Evolutionary conservation across 2,113 vertebrate species (phyloP).

Genomic region (Callospermophilus lateralis): DNA sequence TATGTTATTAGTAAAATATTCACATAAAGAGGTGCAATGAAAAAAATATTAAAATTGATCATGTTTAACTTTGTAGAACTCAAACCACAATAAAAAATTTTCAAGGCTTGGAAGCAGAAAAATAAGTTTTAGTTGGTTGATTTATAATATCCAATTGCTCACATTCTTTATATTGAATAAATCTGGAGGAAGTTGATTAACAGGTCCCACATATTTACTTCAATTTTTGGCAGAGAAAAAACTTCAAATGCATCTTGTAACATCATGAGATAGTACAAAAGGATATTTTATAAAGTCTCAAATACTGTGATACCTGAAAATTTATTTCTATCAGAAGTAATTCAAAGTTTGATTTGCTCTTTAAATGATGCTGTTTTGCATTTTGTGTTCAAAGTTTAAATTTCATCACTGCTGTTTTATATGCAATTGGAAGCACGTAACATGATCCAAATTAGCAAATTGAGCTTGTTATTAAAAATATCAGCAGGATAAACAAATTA

Average conservation of each 20-base stretch:
- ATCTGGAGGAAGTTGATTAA: neutral
- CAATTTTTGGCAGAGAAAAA: neutral
- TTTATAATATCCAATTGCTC: neutral
- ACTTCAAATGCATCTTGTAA: neutral
- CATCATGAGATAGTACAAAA: neutral
- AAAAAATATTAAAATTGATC: neutral
- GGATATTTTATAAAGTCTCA: neutral
- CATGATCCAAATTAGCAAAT: neutral
- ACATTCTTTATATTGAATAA: neutral
- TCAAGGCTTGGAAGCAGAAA: neutral
- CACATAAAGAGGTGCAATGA: neutral
- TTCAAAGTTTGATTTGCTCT: neutral
- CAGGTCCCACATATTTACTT: neutral
- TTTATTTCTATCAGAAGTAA: neutral
- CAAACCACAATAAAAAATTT: neutral
- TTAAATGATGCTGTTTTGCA: slow-evolving; percentile 34
- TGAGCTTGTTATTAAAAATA: slow-evolving; percentile 38
- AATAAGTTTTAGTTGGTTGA: neutral
- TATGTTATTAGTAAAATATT: neutral
- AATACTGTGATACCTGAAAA: neutral
- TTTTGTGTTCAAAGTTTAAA: neutral
- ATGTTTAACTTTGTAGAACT: slow-evolving; percentile 14
- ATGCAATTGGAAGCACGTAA: neutral
- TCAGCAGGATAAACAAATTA: neutral
- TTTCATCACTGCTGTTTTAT: neutral